A percentile compares a stretch with the other conserved stretches of the same genome.
These are phyloP conservation scores for Boloria selene DNA, from an alignment of 2,888 invertebrate species.

Conservation along the genomic window DNA sequence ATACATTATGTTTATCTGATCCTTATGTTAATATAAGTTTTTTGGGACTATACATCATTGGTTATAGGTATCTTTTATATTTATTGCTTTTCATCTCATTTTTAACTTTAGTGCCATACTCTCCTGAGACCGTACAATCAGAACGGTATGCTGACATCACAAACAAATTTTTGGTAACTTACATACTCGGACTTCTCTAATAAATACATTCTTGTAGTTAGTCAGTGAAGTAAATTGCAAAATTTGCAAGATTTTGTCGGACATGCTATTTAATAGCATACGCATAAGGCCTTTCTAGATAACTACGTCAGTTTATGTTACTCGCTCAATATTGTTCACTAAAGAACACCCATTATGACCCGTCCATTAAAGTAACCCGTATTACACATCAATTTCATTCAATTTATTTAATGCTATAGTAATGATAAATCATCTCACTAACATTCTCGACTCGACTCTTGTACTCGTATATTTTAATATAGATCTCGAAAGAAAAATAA, in stretches of 20 bases:
- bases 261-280: constrained; percentile 19
- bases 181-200: not conserved
- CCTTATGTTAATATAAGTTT: constrained; percentile 15
- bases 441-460: not conserved
- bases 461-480: not conserved
- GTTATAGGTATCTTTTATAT: constrained; percentile 18
- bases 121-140: constrained; percentile 40
- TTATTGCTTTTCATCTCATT: constrained; percentile 42
- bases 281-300: constrained; percentile 20
- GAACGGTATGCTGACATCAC: constrained; percentile 16
- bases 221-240: constrained; percentile 5
- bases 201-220: constrained; percentile 8
- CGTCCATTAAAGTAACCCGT: constrained; percentile 58
- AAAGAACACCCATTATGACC: constrained; percentile 51
- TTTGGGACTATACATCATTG: constrained; percentile 8
- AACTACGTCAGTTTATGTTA: constrained; percentile 27
- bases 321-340: constrained; percentile 59
- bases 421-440: not conserved
- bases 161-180: not conserved
- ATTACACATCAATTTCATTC: constrained; percentile 25
- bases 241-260: not conserved
- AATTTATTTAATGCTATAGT: not conserved
- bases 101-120: constrained; percentile 67
- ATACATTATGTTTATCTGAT: constrained; percentile 1
- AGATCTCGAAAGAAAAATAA: not conserved